phyloP scores from a whole-genome alignment of 2,888 invertebrate genomes.

The Hymenopus coronatus region DNA sequence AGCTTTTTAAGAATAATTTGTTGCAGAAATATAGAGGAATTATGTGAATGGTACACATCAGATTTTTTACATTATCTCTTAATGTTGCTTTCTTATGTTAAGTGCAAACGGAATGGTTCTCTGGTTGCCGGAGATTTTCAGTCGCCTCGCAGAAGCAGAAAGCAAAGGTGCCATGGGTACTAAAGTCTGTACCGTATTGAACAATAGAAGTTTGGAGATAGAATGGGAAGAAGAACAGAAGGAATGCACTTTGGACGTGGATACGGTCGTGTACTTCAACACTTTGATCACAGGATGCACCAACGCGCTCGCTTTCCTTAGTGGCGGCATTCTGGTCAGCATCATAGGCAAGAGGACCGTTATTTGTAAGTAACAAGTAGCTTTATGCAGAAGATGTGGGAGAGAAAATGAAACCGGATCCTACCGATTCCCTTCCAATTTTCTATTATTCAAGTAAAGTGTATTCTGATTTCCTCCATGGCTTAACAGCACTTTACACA shows the following conservation, averaged over 20 bases:
- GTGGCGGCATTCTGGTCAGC: constrained; percentile 25
- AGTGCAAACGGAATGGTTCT: constrained; percentile 41
- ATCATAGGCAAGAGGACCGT: constrained; percentile 28
- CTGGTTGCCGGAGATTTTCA: constrained; percentile 45
- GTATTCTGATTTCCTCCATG: too few species aligned
- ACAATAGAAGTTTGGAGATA: not conserved
- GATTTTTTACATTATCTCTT: not conserved
- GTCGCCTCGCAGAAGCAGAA: constrained; percentile 39
- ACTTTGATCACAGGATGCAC: constrained; percentile 28
- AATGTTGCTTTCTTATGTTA: not conserved
- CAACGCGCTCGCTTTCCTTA: constrained; percentile 20
- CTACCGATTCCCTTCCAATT: too few species aligned
- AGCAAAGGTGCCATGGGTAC: not conserved
- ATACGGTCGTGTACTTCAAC: constrained; percentile 27
- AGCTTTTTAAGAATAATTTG: too few species aligned
- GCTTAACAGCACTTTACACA: too few species aligned
- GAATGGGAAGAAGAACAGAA: not conserved
- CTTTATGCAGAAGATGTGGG: too few species aligned
- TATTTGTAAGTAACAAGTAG: constrained; percentile 17
- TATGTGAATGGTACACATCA: too few species aligned
- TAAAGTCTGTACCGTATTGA: not conserved
- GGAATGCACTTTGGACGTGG: constrained; percentile 6
- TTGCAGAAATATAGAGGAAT: too few species aligned
- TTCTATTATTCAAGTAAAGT: too few species aligned
- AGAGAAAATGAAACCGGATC: too few species aligned